Percentiles rank a stretch among this genome's conserved stretches.
Evolutionary conservation across 2,888 invertebrate species (phyloP).

Genomic region (Polymixis flavicincta): DNA sequence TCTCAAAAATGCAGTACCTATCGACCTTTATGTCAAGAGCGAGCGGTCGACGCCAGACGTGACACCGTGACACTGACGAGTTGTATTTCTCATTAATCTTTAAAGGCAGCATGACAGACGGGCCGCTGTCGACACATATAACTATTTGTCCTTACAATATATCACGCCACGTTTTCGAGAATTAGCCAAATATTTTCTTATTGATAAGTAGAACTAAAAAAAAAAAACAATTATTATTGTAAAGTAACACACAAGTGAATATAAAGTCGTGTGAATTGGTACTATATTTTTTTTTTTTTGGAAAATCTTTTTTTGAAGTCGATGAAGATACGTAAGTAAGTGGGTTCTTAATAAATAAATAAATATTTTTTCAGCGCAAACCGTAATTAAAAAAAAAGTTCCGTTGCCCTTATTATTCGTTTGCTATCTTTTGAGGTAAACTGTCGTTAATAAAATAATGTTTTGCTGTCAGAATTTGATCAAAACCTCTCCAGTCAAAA

Average conservation of each 20-base stretch:
- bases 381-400: background rate
- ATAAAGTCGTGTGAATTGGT: background rate
- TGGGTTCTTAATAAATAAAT: background rate
- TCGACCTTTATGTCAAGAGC: conserved; percentile 24
- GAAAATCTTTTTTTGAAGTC: no score
- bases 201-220: background rate
- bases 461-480: no score
- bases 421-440: no score
- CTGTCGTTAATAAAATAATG: no score
- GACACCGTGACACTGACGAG: conserved; percentile 17
- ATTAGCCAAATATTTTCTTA: background rate
- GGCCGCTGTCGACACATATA: conserved; percentile 21
- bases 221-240: background rate
- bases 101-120: conserved; percentile 24
- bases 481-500: background rate
- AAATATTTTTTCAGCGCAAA: background rate
- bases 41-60: conserved; percentile 9
- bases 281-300: no score
- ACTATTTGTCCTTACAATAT: conserved; percentile 23
- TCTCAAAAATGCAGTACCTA: background rate
- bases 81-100: conserved; percentile 47
- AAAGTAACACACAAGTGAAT: background rate
- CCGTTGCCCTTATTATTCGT: no score
- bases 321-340: fast-evolving
- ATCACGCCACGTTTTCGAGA: conserved; percentile 8